phyloP scores from a whole-genome alignment of 2,113 vertebrate genomes.

The Orthonyx spaldingii region DNA sequence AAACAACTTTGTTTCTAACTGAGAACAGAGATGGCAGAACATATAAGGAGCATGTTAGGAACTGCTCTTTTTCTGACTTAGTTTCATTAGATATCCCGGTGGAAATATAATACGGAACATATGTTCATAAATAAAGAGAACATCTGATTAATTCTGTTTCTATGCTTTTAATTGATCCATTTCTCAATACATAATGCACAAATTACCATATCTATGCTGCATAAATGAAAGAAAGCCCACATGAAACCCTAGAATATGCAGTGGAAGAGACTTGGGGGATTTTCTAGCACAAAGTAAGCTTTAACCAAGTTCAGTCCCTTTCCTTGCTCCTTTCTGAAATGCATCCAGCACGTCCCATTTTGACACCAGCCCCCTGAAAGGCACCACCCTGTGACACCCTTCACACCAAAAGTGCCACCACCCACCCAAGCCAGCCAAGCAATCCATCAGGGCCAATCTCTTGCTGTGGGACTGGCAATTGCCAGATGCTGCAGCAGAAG shows the following conservation, averaged over 20 bases:
- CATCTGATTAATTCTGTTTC: slow-evolving; percentile 41
- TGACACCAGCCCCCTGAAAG: background rate
- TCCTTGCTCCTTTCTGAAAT: background rate
- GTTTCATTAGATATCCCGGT: background rate
- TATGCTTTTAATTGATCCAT: slow-evolving; percentile 32
- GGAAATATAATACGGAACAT: background rate
- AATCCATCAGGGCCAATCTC: background rate
- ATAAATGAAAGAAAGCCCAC: background rate
- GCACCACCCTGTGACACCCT: background rate
- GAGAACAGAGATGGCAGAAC: slow-evolving; percentile 1
- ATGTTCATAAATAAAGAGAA: slow-evolving; percentile 60
- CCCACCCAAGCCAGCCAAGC: background rate
- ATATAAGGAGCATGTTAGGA: slow-evolving; percentile 25
- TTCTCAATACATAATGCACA: slow-evolving; percentile 22
- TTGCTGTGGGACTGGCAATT: background rate
- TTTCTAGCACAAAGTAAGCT: background rate
- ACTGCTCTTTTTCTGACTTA: slow-evolving; percentile 39
- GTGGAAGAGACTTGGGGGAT: background rate
- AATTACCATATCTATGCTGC: slow-evolving; percentile 7
- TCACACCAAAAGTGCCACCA: background rate
- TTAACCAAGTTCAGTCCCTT: background rate
- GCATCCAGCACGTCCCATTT: background rate
- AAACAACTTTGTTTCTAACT: slow-evolving; percentile 18
- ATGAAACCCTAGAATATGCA: background rate
- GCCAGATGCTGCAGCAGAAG: slow-evolving; percentile 21